Evolutionary conservation across 2,888 invertebrate species (phyloP), one percentile per base, ranked within the genome.

Genomic region (Molorchus minor): DNA sequence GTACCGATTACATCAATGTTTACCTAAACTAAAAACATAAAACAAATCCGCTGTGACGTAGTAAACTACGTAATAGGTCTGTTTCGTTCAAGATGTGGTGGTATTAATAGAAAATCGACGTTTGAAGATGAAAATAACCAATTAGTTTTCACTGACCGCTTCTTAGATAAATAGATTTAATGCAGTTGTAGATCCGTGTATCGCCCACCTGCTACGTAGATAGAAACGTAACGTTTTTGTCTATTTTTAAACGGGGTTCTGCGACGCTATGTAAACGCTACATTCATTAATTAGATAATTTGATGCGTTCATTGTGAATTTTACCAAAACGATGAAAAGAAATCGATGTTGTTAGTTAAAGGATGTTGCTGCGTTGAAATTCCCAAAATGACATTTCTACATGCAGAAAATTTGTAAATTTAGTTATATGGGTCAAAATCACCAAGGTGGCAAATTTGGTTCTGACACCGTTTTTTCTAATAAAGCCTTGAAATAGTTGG

Each of bases 11-110:
- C 33, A 33, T 33, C 33, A 33, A 33, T 12, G 33, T 33, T n/a
- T 25, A 4, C 7, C 12, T 33, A 33, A 33, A 8, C 7, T 7
- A 33, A 33, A 43, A 43, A 12, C 13, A 38, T 13, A 38, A 49
- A 49, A 38, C 16, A 40, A 38, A 49, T n/a, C 21, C 38, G 10
- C 43, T 7, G 43, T 15, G 12, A 43, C 43, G 43, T 43, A 19
- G 43, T n/a, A 13, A 25, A 8, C 17, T 20, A 19, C 40, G 40
- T 19, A 40, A 19, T 16, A 40, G 8, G 38, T 33, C n/a, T 7
- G 33, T 33, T 33, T 10, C 33, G 33, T 33, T 38, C 49, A 49
- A 38, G 38, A 49, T 49, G 5, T 12, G 33, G 2, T n/a, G n/a
- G 5, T 33, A 33, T 33, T 33, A 33, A 33, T n/a, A 33, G 33